Conservation (phyloP, 2,113 vertebrate genomes). For the Ancistrus triradiatus region DNA sequence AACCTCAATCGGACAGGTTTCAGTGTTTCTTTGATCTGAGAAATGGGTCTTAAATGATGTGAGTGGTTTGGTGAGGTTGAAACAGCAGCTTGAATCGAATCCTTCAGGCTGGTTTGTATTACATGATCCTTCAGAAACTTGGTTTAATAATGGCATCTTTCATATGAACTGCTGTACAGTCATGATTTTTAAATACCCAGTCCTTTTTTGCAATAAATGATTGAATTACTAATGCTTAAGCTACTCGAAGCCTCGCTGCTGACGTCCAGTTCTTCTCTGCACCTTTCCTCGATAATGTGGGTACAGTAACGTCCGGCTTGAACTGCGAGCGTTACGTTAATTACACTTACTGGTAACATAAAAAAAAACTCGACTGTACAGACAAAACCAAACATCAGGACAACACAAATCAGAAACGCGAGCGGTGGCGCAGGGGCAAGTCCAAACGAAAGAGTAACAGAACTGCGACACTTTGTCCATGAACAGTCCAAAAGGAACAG, state of each 20-base stretch:
- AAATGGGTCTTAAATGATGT: too few species aligned
- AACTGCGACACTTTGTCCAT: too few species aligned
- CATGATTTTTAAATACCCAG: slow-evolving; percentile 18
- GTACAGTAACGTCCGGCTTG: too few species aligned
- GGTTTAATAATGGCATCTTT: slow-evolving; percentile 10
- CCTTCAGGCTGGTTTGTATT: slow-evolving; percentile 31
- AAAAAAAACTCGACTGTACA: slow-evolving; percentile 43
- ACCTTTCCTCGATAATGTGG: too few species aligned
- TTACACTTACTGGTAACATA: slow-evolving; percentile 27
- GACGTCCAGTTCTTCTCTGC: background rate
- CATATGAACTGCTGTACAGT: background rate
- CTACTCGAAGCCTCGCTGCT: background rate
- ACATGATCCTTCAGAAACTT: slow-evolving; percentile 9
- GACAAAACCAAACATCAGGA: slow-evolving; percentile 29
- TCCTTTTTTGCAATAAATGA: slow-evolving; percentile 3
- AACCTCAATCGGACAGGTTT: background rate
- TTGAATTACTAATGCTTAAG: background rate
- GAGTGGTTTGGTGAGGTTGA: too few species aligned
- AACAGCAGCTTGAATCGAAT: too few species aligned
- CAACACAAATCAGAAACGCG: background rate
- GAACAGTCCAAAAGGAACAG: too few species aligned
- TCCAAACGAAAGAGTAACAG: too few species aligned
- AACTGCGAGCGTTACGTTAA: too few species aligned
- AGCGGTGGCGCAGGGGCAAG: background rate
- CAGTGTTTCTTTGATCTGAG: background rate